Percentiles rank a stretch among this genome's conserved stretches.
Conservation (phyloP, 92 coral and sea anemone genomes). For the Pocillopora meandrina region DNA sequence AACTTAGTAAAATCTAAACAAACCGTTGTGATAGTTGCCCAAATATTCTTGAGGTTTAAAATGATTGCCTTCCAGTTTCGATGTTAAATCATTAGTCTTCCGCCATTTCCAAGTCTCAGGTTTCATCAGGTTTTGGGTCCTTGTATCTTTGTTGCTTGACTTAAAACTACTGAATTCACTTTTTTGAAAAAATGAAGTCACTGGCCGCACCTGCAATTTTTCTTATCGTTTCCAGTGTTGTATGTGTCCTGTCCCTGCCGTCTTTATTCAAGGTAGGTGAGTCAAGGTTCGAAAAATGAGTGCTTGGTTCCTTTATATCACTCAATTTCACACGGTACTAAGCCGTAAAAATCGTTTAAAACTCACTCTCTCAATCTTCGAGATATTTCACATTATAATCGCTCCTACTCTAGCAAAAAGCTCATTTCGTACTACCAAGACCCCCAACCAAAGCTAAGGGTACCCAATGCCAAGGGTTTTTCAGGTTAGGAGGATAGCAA, state of each 20-base stretch:
- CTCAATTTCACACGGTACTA: background rate
- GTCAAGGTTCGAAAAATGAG: background rate
- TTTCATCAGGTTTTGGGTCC: background rate
- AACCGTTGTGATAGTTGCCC: conserved; percentile 6
- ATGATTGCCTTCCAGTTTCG: background rate
- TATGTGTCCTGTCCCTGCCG: conserved; percentile 16
- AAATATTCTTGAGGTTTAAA: background rate
- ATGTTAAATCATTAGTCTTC: background rate
- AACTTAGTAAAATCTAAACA: background rate
- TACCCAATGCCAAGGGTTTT: no score
- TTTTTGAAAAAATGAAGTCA: background rate
- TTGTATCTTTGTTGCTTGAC: background rate
- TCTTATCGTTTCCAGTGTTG: background rate
- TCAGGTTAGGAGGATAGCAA: no score
- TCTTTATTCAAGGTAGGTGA: conserved; percentile 15
- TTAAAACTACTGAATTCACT: no score
- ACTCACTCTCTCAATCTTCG: no score
- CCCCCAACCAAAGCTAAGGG: no score
- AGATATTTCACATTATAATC: no score
- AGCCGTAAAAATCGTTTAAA: no score
- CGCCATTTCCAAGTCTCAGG: no score
- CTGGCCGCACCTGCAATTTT: background rate
- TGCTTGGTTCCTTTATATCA: background rate
- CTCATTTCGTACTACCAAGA: no score
- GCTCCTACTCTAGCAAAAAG: no score